Conservation (phyloP, 2,888 invertebrate species). For the Bhutanitis thaidina region DNA sequence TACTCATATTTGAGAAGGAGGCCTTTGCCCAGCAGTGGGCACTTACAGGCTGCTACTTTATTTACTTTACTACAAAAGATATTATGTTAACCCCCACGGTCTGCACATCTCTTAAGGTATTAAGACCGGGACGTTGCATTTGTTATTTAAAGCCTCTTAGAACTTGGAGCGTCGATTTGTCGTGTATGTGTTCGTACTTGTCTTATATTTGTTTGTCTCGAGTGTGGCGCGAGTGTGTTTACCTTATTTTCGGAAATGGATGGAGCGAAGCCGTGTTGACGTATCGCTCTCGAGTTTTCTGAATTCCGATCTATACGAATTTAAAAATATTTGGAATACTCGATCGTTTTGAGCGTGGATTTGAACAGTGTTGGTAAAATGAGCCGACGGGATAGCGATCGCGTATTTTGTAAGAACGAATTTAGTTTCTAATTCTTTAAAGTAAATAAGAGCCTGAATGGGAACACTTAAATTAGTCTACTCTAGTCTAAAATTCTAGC, state of each 20-base stretch:
- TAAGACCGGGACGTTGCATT: slow-evolving; percentile 4
- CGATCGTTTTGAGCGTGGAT: not conserved
- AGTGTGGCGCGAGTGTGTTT: slow-evolving; percentile 19
- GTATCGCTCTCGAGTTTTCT: slow-evolving; percentile 10
- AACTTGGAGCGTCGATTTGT: slow-evolving; percentile 11
- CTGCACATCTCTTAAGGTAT: not conserved
- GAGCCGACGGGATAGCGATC: not conserved
- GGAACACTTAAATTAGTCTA: too few species aligned
- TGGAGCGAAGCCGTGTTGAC: slow-evolving; percentile 13
- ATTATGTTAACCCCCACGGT: too few species aligned
- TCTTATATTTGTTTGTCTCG: slow-evolving; percentile 20
- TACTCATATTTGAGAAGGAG: too few species aligned
- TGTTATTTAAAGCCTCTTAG: slow-evolving; percentile 12
- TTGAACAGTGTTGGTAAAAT: not conserved
- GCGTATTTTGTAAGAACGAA: not conserved
- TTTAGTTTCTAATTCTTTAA: too few species aligned
- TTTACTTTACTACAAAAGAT: too few species aligned
- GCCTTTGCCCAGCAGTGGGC: too few species aligned
- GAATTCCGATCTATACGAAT: slow-evolving; percentile 10
- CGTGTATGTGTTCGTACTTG: slow-evolving; percentile 17
- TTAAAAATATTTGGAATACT: slow-evolving; percentile 15
- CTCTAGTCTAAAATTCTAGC: too few species aligned
- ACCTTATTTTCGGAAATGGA: slow-evolving; percentile 25
- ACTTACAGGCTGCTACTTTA: too few species aligned
- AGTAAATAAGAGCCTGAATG: too few species aligned